Evolutionary conservation across 2,113 vertebrate species (phyloP).

Genomic region (Urocolius indicus): DNA sequence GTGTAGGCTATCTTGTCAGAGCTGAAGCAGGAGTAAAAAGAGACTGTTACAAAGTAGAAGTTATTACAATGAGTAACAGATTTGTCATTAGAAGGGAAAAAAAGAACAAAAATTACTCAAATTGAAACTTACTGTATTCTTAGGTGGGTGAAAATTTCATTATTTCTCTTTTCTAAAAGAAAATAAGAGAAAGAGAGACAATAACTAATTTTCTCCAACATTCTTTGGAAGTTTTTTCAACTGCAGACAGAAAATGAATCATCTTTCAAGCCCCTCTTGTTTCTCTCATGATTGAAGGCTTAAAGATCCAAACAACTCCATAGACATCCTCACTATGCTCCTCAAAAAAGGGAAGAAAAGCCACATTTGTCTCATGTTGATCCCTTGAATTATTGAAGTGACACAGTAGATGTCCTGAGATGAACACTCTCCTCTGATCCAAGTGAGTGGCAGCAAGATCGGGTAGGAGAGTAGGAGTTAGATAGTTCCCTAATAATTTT

Average conservation of each 20-base stretch:
- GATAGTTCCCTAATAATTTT: neutral
- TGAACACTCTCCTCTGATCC: neutral
- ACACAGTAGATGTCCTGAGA: neutral
- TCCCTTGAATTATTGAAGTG: neutral
- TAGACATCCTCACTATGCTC: neutral
- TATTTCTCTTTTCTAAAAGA: neutral
- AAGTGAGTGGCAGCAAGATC: neutral
- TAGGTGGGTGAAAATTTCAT: neutral
- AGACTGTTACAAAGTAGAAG: neutral
- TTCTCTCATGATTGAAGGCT: neutral
- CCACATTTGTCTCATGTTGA: fast-evolving
- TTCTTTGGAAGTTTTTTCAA: neutral
- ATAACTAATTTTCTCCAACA: neutral
- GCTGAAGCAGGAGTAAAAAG: neutral
- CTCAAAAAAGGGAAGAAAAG: neutral
- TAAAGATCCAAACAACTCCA: neutral
- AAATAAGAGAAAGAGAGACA: neutral
- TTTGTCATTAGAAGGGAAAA: neutral
- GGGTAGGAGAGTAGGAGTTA: neutral
- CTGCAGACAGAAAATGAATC: neutral
- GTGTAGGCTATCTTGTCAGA: neutral
- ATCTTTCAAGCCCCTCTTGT: neutral
- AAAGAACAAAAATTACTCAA: fast-evolving
- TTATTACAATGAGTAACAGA: neutral
- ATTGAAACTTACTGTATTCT: neutral